Evolutionary conservation across 2,888 invertebrate species (phyloP).

Genomic region (Camptogramma bilineatum): DNA sequence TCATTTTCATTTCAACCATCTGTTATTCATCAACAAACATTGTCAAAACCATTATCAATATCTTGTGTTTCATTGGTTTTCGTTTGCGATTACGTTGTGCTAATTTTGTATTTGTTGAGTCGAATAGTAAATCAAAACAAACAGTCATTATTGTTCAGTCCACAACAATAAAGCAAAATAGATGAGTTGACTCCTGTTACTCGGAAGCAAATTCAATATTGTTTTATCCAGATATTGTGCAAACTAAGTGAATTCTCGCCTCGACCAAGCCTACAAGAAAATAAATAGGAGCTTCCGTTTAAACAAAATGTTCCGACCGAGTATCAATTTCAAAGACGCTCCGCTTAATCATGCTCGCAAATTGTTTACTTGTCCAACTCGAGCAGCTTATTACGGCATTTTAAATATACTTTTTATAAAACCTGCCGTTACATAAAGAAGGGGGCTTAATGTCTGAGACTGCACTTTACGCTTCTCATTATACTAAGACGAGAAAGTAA

Average conservation of each 20-base stretch:
- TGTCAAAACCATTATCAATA: too few species aligned
- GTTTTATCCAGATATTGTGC: neutral
- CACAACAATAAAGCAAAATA: neutral
- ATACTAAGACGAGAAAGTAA: neutral
- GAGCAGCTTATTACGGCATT: constrained; percentile 19
- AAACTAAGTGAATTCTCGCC: neutral
- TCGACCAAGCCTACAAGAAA: neutral
- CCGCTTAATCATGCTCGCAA: constrained; percentile 24
- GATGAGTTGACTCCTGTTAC: neutral
- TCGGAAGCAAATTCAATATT: neutral
- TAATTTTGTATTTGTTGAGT: too few species aligned
- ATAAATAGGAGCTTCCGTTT: neutral
- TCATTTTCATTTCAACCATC: too few species aligned
- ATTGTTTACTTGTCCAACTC: constrained; percentile 24
- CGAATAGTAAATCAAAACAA: neutral
- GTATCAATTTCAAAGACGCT: constrained; percentile 32
- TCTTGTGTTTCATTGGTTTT: too few species aligned
- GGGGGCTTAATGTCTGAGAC: constrained; percentile 11
- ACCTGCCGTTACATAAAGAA: constrained; percentile 11
- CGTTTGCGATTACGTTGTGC: too few species aligned
- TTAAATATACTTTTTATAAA: constrained; percentile 30
- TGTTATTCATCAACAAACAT: too few species aligned
- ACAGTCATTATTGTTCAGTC: neutral
- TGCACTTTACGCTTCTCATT: neutral
- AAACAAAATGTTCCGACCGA: constrained; percentile 7